A percentile compares a stretch with the other conserved stretches of the same genome.
Conservation (phyloP, 2,113 vertebrate genomes). For the Apaloderma vittatum region DNA sequence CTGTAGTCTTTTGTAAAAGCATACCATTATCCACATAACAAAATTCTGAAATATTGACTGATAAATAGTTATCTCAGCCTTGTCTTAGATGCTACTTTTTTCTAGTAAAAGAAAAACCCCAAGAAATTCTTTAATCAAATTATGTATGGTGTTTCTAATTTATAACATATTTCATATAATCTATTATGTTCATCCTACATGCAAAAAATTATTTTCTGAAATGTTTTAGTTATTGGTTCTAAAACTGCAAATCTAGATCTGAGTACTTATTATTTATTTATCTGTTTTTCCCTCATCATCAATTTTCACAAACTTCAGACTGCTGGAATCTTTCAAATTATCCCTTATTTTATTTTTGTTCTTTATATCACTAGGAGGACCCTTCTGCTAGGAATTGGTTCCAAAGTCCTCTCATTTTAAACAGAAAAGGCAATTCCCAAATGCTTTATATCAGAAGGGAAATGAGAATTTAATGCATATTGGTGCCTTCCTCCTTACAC, state of each 20-base stretch:
- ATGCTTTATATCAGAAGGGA: neutral
- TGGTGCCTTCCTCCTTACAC: neutral
- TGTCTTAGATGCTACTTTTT: neutral
- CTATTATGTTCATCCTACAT: neutral
- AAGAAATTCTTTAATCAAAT: neutral
- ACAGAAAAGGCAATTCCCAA: neutral
- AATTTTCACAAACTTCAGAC: neutral
- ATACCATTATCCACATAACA: neutral
- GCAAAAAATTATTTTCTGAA: neutral
- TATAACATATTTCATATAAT: neutral
- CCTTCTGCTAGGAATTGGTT: neutral
- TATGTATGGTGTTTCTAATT: neutral
- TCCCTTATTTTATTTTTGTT: neutral
- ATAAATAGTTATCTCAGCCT: neutral
- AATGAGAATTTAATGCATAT: neutral
- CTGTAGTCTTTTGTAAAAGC: neutral
- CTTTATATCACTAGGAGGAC: neutral
- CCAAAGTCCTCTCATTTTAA: neutral
- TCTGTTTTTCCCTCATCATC: neutral
- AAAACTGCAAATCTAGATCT: neutral
- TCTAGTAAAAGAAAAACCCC: neutral
- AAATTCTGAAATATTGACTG: neutral
- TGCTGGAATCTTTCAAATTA: neutral
- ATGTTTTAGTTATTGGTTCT: neutral
- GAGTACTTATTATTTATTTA: neutral